These are phyloP conservation scores for Zygaena filipendulae DNA, from an alignment of 2,888 invertebrate genomes.

Conservation along the genomic window DNA sequence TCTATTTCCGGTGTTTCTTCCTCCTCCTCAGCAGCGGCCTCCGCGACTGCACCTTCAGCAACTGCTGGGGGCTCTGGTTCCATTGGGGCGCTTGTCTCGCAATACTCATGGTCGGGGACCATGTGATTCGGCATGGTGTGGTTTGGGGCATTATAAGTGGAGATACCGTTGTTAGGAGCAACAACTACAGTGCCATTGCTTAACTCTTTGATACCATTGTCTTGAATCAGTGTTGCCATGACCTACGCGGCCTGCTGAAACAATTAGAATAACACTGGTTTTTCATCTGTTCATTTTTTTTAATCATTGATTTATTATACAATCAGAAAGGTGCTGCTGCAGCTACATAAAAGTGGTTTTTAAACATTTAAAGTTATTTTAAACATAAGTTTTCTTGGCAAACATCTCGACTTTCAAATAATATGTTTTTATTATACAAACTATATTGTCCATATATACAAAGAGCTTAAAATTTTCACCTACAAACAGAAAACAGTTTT, in stretches of 20 bases:
- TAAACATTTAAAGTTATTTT: too few species aligned
- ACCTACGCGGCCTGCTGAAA: slow-evolving; percentile 53
- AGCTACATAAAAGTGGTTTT: too few species aligned
- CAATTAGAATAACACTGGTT: slow-evolving; percentile 10
- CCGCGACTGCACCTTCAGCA: slow-evolving; percentile 19
- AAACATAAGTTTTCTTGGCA: too few species aligned
- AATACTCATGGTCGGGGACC: slow-evolving; percentile 64
- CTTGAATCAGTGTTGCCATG: slow-evolving; percentile 87
- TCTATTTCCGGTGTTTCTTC: slow-evolving; percentile 85
- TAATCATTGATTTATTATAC: too few species aligned
- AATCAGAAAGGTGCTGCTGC: too few species aligned
- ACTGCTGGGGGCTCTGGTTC: slow-evolving; percentile 27
- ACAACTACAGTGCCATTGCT: slow-evolving; percentile 71
- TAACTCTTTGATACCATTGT: slow-evolving; percentile 83
- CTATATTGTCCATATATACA: too few species aligned
- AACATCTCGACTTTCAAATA: too few species aligned
- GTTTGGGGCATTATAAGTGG: too few species aligned
- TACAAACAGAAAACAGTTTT: too few species aligned
- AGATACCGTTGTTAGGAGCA: slow-evolving; percentile 48
- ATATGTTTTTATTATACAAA: too few species aligned
- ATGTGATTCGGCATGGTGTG: slow-evolving; percentile 53
- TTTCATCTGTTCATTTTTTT: too few species aligned
- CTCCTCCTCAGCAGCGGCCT: slow-evolving; percentile 51
- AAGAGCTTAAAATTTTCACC: too few species aligned
- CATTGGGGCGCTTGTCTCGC: slow-evolving; percentile 41